These are phyloP conservation scores for Hecatera dysodea DNA, from an alignment of 2,888 invertebrate genomes.

Conservation along the genomic window DNA sequence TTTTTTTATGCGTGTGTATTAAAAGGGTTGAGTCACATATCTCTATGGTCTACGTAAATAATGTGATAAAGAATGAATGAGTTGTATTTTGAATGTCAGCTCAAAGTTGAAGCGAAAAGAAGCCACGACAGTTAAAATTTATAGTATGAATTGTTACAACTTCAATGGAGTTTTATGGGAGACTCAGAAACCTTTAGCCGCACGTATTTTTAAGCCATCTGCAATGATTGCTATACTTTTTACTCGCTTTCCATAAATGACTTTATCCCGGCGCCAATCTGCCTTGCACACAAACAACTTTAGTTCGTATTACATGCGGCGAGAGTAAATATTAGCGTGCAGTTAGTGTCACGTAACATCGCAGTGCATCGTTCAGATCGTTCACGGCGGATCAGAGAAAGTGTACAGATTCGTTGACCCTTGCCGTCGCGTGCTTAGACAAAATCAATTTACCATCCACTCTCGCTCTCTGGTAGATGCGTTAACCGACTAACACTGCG, in stretches of 20 bases:
- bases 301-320: conserved; percentile 50
- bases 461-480: conserved; percentile 83
- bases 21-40: conserved; percentile 56
- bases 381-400: conserved; percentile 77
- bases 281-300: conserved; percentile 38
- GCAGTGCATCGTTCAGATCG: conserved; percentile 64
- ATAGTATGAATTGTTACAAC: conserved; percentile 3
- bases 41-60: conserved; percentile 39
- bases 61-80: conserved; percentile 43
- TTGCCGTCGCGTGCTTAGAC: conserved; percentile 84
- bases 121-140: background rate
- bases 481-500: conserved; percentile 72
- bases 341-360: conserved; percentile 60
- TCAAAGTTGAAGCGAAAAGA: conserved; percentile 23
- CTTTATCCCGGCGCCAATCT: conserved; percentile 38
- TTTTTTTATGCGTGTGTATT: conserved; percentile 38
- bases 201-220: conserved; percentile 45
- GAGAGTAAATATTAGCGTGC: conserved; percentile 62
- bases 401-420: conserved; percentile 84
- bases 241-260: conserved; percentile 57
- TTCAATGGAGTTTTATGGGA: conserved; percentile 13
- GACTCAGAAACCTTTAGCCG: conserved; percentile 17
- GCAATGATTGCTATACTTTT: conserved; percentile 52
- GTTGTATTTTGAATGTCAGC: conserved; percentile 18
- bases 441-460: conserved; percentile 85